phyloP scores from a whole-genome alignment of 2,888 invertebrate genomes.

The Netelia melanura region DNA sequence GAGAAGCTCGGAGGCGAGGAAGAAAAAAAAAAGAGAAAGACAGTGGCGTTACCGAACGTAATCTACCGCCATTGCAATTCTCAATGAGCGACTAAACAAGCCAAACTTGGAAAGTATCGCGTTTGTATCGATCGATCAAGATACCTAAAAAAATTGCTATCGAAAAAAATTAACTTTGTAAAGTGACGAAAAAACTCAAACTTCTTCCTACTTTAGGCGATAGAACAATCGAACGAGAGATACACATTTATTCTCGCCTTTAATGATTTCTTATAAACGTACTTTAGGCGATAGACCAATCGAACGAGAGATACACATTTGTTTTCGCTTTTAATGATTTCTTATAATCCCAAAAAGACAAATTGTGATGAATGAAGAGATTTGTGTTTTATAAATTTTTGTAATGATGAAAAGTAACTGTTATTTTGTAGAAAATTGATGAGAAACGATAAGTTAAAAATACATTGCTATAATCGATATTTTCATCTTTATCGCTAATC shows the following conservation, averaged over 20 bases:
- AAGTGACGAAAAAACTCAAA: too few relatives aligned
- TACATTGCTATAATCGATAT: not conserved
- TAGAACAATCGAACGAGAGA: too few relatives aligned
- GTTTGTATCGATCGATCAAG: too few relatives aligned
- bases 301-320: too few relatives aligned
- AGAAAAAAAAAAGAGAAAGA: constrained; percentile 43
- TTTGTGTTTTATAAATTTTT: too few relatives aligned
- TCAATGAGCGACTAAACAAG: constrained; percentile 31
- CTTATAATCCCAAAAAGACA: not conserved
- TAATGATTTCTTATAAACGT: too few relatives aligned
- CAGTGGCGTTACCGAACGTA: constrained; percentile 56
- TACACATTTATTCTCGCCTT: too few relatives aligned
- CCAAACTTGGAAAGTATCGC: not conserved
- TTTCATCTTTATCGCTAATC: constrained; percentile 7
- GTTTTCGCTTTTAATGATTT: not conserved
- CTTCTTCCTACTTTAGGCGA: too few relatives aligned
- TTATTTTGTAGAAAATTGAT: not conserved
- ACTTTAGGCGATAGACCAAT: too few relatives aligned
- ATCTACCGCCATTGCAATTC: constrained; percentile 63
- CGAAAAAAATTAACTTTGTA: not conserved
- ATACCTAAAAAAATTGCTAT: not conserved
- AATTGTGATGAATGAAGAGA: not conserved
- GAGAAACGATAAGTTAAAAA: not conserved
- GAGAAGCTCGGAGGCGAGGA: constrained; percentile 37
- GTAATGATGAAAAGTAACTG: too few relatives aligned